These are phyloP conservation scores for Drosophila antonietae DNA, from an alignment of 2,888 invertebrate genomes.

Conservation along the genomic window DNA sequence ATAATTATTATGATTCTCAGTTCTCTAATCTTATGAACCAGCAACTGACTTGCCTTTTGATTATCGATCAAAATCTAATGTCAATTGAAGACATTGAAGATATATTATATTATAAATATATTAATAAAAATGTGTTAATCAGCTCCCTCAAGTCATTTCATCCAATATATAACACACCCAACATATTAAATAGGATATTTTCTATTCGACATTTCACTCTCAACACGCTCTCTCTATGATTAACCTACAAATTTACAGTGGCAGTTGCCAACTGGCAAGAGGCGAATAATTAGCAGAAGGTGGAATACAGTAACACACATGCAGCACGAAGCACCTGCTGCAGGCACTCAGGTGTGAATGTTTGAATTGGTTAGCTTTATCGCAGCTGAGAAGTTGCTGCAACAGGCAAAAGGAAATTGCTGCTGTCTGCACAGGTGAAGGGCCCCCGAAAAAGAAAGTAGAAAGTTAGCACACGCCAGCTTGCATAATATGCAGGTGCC, in stretches of 20 bases:
- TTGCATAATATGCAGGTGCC: slow-evolving; percentile 17
- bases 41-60: no score
- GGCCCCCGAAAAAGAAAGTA: no score
- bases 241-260: neutral
- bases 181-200: neutral
- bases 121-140: neutral
- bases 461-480: neutral
- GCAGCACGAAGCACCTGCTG: slow-evolving; percentile 12
- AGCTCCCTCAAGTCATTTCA: neutral
- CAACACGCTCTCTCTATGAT: neutral
- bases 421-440: slow-evolving; percentile 41
- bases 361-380: slow-evolving; percentile 7
- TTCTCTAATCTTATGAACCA: no score
- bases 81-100: no score
- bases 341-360: slow-evolving; percentile 13
- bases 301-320: slow-evolving; percentile 34
- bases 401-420: slow-evolving; percentile 43
- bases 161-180: neutral
- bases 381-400: slow-evolving; percentile 10
- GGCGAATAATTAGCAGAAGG: slow-evolving; percentile 58
- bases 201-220: rapidly evolving
- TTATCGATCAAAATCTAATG: no score
- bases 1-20: neutral
- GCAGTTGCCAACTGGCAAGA: slow-evolving; percentile 13
- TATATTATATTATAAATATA: no score